Percentiles rank a stretch among this genome's conserved stretches.
Conservation (phyloP, 2,797 vertebrate species). For the Enoplosus armatus region DNA sequence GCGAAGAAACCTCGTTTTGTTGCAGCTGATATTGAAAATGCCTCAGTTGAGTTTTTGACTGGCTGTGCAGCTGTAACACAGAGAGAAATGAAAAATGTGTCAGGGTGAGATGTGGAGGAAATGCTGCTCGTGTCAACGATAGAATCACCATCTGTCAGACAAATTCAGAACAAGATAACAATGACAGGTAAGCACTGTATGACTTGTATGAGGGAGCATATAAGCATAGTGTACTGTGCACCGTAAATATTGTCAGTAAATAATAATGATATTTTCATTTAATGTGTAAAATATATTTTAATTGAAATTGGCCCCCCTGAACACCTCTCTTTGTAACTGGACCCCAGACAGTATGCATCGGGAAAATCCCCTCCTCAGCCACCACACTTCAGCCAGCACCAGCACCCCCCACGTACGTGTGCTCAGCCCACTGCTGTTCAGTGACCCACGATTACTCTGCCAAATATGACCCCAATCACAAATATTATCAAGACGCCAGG, state of each 20-base stretch:
- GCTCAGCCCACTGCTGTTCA: too few relatives aligned
- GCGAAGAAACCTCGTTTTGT: not conserved
- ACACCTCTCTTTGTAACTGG: too few relatives aligned
- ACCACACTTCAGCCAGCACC: too few relatives aligned
- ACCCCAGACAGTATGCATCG: too few relatives aligned
- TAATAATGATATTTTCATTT: not conserved
- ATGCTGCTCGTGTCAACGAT: constrained; percentile 16
- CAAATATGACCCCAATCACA: too few relatives aligned
- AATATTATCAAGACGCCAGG: too few relatives aligned
- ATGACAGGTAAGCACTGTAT: constrained; percentile 1
- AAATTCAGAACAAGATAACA: constrained; percentile 34
- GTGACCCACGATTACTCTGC: too few relatives aligned
- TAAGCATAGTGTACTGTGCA: not conserved
- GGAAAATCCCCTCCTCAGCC: too few relatives aligned
- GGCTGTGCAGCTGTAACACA: constrained; percentile 14
- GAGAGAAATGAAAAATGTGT: constrained; percentile 38
- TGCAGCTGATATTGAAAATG: constrained; percentile 13
- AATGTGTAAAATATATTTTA: not conserved
- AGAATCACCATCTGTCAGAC: constrained; percentile 32
- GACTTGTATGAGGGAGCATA: not conserved
- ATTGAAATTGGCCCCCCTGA: too few relatives aligned
- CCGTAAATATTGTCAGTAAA: not conserved
- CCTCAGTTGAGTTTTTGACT: constrained; percentile 4
- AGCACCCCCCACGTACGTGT: too few relatives aligned
- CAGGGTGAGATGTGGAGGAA: constrained; percentile 28